A percentile compares a stretch with the other conserved stretches of the same genome.
phyloP scores from a whole-genome alignment of 2,888 invertebrate species.

The Lithophane leautieri region DNA sequence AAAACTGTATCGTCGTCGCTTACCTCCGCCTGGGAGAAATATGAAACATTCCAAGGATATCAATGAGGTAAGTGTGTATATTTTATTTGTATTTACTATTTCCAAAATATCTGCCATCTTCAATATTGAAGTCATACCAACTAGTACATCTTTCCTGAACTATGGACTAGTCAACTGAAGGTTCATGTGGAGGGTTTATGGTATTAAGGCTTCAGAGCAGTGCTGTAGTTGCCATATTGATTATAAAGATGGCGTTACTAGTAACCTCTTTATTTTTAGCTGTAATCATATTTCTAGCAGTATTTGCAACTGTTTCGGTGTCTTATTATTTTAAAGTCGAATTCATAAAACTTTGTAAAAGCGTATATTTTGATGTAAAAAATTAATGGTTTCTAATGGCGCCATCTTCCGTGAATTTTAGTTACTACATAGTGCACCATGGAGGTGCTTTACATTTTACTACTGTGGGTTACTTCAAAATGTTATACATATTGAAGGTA shows the following conservation, averaged over 20 bases:
- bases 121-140: conserved; percentile 4
- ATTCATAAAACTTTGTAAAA: not conserved
- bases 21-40: not conserved
- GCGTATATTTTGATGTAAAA: not conserved
- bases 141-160: not conserved
- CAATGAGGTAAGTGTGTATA: conserved; percentile 1
- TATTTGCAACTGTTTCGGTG: not conserved
- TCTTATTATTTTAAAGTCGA: not conserved
- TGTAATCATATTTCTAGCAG: not conserved
- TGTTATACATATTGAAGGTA: conserved; percentile 2
- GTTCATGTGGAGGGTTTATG: conserved; percentile 5
- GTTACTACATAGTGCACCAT: conserved; percentile 14
- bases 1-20: not conserved
- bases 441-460: not conserved
- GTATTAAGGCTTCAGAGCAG: conserved; percentile 35
- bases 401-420: conserved; percentile 50
- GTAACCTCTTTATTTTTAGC: not conserved
- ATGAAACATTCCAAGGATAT: not conserved
- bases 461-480: not conserved
- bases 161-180: not conserved
- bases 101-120: conserved; percentile 62
- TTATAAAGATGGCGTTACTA: conserved; percentile 60
- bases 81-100: not conserved
- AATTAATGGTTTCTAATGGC: not conserved
- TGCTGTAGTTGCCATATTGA: conserved; percentile 2